A percentile compares a stretch with the other conserved stretches of the same genome.
These are phyloP conservation scores for Solenodon paradoxus DNA, from an alignment of 2,113 vertebrate species.

Conservation along the genomic window DNA sequence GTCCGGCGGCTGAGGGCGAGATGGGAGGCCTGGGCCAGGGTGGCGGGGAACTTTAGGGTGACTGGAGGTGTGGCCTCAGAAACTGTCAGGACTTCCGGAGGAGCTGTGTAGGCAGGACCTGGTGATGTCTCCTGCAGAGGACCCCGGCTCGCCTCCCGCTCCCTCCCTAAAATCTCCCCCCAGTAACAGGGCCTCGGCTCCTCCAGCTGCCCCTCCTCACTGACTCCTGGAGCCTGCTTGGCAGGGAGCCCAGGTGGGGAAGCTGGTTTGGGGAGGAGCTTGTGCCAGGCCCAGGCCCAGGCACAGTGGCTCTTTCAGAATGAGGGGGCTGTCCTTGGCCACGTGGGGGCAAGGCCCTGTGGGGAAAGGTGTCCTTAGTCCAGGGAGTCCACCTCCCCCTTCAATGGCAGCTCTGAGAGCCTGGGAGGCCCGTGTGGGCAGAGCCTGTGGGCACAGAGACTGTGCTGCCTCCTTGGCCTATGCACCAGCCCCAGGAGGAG, in stretches of 20 bases:
- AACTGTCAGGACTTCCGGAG: neutral
- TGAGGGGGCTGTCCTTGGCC: neutral
- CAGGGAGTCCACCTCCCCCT: neutral
- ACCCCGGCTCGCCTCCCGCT: no score
- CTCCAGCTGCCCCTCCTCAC: accelerated
- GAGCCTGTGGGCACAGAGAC: neutral
- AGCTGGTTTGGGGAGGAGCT: neutral
- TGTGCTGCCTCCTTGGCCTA: no score
- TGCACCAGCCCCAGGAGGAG: neutral
- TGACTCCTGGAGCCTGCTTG: no score
- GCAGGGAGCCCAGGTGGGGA: neutral
- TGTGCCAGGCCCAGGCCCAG: neutral
- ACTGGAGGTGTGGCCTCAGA: neutral
- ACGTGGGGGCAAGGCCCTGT: neutral
- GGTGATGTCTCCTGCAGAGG: neutral
- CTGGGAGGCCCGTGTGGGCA: no score
- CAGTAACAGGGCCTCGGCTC: no score
- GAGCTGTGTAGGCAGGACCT: no score
- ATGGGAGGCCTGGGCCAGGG: neutral
- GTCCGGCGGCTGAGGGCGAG: neutral
- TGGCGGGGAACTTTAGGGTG: neutral
- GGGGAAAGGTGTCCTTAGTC: neutral
- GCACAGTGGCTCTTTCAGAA: neutral
- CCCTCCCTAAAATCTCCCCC: neutral
- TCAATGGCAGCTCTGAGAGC: neutral